Conservation (phyloP, 1,140 invertebrate species). For the Brachionus paranguensis region DNA sequence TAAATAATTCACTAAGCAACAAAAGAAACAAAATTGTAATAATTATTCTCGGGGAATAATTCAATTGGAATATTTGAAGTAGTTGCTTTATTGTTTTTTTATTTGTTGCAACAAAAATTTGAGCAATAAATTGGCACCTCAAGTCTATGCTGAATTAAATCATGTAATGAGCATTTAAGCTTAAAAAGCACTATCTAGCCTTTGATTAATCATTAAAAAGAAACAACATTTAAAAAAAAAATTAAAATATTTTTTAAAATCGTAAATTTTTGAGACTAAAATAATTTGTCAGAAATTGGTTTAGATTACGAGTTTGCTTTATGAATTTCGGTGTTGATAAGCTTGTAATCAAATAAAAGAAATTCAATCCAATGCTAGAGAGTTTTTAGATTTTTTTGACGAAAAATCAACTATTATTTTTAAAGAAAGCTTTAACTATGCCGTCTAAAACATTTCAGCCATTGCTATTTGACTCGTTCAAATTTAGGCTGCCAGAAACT, state of each 20-base stretch:
- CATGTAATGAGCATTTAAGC: background rate
- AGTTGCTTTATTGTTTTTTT: background rate
- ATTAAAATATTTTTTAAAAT: background rate
- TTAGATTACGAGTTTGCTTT: background rate
- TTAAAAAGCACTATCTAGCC: background rate
- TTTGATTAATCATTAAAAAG: background rate
- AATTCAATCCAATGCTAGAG: constrained; percentile 7
- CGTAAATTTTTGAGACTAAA: background rate
- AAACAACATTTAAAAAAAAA: background rate
- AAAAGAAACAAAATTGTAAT: constrained; percentile 22
- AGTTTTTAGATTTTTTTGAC: background rate
- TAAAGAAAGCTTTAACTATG: background rate
- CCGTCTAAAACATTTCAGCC: constrained; percentile 38
- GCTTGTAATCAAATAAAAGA: background rate
- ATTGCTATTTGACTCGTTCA: constrained; percentile 8
- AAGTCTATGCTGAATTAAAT: background rate
- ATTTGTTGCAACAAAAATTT: constrained; percentile 2
- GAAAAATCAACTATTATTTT: background rate
- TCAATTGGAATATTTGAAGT: constrained; percentile 2
- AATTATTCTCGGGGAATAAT: constrained; percentile 18
- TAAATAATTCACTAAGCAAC: constrained; percentile 30
- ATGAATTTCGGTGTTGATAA: constrained; percentile 16
- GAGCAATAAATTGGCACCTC: background rate
- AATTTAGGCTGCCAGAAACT: background rate
- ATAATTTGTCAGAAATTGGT: background rate